These are phyloP conservation scores for Cynoglossus semilaevis DNA, from an alignment of 2,113 vertebrate species.

Conservation along the genomic window DNA sequence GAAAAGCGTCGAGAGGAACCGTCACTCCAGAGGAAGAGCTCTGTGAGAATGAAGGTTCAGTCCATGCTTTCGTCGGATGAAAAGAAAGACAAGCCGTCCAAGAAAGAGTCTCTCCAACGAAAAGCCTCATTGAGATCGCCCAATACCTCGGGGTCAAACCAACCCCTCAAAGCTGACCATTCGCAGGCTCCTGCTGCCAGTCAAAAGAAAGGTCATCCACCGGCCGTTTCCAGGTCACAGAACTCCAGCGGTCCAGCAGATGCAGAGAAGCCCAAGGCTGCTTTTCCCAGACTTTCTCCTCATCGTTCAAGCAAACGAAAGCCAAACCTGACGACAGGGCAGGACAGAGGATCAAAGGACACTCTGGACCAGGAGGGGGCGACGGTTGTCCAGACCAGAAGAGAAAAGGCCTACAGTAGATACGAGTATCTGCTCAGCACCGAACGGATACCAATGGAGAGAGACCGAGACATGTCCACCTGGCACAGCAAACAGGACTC, in stretches of 20 bases:
- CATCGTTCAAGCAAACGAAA: constrained; percentile 52
- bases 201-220: constrained; percentile 18
- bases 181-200: constrained; percentile 7
- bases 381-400: not conserved
- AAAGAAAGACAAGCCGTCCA: constrained; percentile 40
- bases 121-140: constrained; percentile 28
- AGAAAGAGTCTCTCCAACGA: constrained; percentile 52
- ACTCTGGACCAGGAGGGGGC: constrained; percentile 1
- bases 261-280: constrained; percentile 32
- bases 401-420: constrained; percentile 77
- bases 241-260: not conserved
- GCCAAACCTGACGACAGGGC: constrained; percentile 15
- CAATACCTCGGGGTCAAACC: constrained; percentile 8
- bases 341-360: constrained; percentile 8
- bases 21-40: constrained; percentile 41
- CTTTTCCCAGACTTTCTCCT: constrained; percentile 31
- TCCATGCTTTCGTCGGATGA: constrained; percentile 34
- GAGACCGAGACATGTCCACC: constrained; percentile 48
- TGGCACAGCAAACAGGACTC: constrained; percentile 59
- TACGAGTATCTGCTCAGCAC: constrained; percentile 79
- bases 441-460: constrained; percentile 69
- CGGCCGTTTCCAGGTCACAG: constrained; percentile 9
- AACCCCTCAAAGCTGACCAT: constrained; percentile 12
- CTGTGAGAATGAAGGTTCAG: constrained; percentile 35
- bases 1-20: constrained; percentile 59